phyloP scores from a whole-genome alignment of 2,797 vertebrate species.

The Tapera naevia region DNA sequence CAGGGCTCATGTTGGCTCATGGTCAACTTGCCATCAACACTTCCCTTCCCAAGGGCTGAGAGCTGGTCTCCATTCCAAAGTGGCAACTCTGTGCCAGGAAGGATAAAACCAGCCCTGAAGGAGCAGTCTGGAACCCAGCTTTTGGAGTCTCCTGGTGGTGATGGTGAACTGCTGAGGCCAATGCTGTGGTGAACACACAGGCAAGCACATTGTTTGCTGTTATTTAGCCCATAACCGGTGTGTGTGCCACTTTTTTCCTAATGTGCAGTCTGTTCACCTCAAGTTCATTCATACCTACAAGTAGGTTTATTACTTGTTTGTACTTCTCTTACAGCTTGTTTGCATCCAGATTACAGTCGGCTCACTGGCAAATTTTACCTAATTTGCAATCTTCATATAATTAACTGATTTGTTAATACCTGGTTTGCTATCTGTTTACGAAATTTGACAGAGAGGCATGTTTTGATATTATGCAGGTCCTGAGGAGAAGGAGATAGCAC shows the following conservation, averaged over 20 bases:
- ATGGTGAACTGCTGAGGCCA: not conserved
- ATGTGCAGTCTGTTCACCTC: constrained; percentile 2
- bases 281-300: constrained; percentile 19
- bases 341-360: not conserved
- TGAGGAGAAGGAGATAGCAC: not conserved
- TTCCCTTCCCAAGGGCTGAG: not conserved
- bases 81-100: not conserved
- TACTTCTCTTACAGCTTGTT: constrained; percentile 27
- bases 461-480: not conserved
- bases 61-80: not conserved
- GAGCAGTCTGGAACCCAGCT: not conserved
- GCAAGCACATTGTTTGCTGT: fast-evolving
- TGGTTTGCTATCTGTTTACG: not conserved
- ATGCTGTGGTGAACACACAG: fast-evolving
- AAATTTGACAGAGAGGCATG: not conserved
- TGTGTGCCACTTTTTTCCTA: not conserved
- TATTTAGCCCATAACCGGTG: not conserved
- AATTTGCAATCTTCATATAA: constrained; percentile 9
- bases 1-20: no score
- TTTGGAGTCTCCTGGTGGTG: not conserved
- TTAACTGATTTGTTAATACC: constrained; percentile 34
- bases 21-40: no score
- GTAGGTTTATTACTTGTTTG: constrained; percentile 30
- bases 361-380: not conserved
- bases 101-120: not conserved